Evolutionary conservation across 2,888 invertebrate genomes (phyloP).

Genomic region (Pasiphila rectangulata): DNA sequence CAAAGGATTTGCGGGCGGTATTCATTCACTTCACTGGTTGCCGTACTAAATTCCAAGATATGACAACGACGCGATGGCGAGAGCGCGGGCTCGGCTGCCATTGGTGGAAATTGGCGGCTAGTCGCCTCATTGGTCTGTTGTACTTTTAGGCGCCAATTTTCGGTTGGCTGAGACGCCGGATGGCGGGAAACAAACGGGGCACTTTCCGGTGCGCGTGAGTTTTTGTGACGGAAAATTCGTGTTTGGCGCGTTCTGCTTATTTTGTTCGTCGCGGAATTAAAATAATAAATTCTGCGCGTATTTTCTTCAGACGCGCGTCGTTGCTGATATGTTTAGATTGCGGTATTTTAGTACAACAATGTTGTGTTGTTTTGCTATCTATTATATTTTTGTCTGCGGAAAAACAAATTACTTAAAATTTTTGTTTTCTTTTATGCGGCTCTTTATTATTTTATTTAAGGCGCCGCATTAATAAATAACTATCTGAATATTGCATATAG

Average conservation of each 20-base stretch:
- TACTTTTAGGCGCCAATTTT: conserved; percentile 76
- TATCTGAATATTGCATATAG: too few species aligned
- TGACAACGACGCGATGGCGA: conserved; percentile 77
- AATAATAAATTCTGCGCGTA: conserved; percentile 23
- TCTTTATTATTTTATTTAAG: too few species aligned
- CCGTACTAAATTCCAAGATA: conserved; percentile 80
- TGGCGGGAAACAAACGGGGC: conserved; percentile 73
- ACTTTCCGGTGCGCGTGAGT: conserved; percentile 73
- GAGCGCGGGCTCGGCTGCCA: conserved; percentile 73
- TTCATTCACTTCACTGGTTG: conserved; percentile 76
- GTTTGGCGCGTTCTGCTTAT: conserved; percentile 65
- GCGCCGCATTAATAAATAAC: too few species aligned
- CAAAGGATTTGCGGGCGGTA: conserved; percentile 75
- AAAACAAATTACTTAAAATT: too few species aligned
- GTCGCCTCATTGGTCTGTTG: conserved; percentile 58
- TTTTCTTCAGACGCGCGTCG: conserved; percentile 35
- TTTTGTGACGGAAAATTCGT: conserved; percentile 69
- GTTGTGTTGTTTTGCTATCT: not conserved
- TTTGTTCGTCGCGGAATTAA: conserved; percentile 32
- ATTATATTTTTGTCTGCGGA: too few species aligned
- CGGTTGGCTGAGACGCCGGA: conserved; percentile 76
- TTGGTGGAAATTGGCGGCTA: conserved; percentile 78
- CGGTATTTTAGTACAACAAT: too few species aligned
- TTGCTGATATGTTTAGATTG: not conserved
- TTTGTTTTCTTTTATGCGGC: too few species aligned